Base-by-base conservation (phyloP, 2,113 vertebrate species). In the Aspidoscelis tigris region DNA sequence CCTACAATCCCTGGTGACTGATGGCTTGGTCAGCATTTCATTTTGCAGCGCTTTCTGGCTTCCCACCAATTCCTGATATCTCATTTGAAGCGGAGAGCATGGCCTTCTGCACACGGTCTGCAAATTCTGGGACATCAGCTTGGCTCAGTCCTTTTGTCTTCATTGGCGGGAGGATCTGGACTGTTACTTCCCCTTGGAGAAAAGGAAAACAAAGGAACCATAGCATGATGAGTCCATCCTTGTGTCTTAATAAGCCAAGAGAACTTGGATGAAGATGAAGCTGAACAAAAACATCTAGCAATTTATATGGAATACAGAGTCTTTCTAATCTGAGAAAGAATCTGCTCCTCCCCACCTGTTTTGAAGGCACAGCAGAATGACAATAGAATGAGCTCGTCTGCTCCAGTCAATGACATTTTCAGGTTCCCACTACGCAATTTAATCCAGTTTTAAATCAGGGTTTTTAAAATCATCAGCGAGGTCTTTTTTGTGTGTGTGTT, bases 21-120 rank as follows among this genome's bases (percentile, higher is more conserved):
- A 21, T 41, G 14, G 11, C 64, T 58, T 11, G 44, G 20, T 6
- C 16, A 20, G 20, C 44, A 10, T 58, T 72, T 61, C 58, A 50
- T 10, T 55, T 50, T 20, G 33, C 8, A n/a, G 41, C 0, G 11
- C 44, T n/a, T 41, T 61, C 9, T 66, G 66, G 44, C 9, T 80
- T 14, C 43, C 9, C 16, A 21, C 61, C 12, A 21, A 66, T 75
- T 65, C 16, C 65, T 47, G 95, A 95, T 86, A 95, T 92, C 82
- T 95, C 93, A 39, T 87, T 87, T 88, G 95, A 95, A 66, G 92
- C n/a, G 22, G 93, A 91, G 72, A 94, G 90, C 95, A 96, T 96
- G 87, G 91, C 82, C 74, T 91, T 90, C 61, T 91, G 93, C 82
- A 95, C 92, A 72, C 78, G 80, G 69, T 95, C 94, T 0, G 93